Evolutionary conservation across 2,888 invertebrate genomes (phyloP).

Genomic region (Rhaphigaster nebulosa): DNA sequence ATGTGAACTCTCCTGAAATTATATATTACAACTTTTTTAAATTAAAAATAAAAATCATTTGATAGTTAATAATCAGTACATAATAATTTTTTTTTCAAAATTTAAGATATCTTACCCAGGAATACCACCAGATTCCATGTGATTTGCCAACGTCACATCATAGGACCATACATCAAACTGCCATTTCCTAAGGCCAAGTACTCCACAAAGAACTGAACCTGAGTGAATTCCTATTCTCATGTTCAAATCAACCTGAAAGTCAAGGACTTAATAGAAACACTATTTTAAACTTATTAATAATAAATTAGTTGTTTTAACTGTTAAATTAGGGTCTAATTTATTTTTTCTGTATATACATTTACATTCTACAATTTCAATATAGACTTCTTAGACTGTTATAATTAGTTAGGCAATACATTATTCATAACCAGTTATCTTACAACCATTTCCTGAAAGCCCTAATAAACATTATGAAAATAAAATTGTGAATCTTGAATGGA

Average conservation of each 20-base stretch:
- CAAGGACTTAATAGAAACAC: not conserved
- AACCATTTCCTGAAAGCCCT: no score
- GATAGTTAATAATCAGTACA: not conserved
- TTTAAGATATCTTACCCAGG: slow-evolving; percentile 80
- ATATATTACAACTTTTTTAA: slow-evolving; percentile 55
- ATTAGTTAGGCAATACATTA: not conserved
- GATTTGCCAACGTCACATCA: slow-evolving; percentile 96
- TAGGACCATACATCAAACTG: slow-evolving; percentile 95
- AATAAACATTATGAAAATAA: no score
- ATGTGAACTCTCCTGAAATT: slow-evolving; percentile 90
- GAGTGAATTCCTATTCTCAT: slow-evolving; percentile 99
- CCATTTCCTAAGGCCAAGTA: slow-evolving; percentile 92
- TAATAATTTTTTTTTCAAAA: not conserved
- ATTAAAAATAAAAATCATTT: not conserved
- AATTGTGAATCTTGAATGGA: no score
- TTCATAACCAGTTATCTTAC: no score
- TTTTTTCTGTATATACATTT: not conserved
- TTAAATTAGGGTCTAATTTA: not conserved
- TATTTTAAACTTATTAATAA: slow-evolving; percentile 62
- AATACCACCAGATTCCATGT: slow-evolving; percentile 96
- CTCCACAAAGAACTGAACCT: slow-evolving; percentile 95
- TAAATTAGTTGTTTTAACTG: not conserved
- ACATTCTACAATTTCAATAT: not conserved
- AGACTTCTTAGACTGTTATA: not conserved
- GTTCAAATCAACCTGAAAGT: slow-evolving; percentile 86